phyloP scores from a whole-genome alignment of 2,113 vertebrate genomes.

The Phoenicopterus ruber region DNA sequence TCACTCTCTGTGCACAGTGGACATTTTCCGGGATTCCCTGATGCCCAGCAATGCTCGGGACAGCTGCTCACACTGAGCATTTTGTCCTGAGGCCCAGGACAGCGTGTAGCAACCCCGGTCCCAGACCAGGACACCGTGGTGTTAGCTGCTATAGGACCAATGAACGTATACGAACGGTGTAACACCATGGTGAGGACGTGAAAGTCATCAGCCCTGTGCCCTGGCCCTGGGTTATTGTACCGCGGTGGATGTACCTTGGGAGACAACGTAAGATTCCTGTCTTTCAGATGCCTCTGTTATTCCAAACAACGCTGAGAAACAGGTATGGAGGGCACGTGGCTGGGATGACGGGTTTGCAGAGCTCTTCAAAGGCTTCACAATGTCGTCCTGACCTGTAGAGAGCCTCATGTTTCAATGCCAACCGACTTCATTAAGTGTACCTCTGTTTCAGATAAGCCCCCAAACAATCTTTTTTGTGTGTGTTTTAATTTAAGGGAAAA shows the following conservation, averaged over 20 bases:
- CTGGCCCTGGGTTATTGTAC: background rate
- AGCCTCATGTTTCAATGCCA: background rate
- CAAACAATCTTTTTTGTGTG: background rate
- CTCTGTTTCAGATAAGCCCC: background rate
- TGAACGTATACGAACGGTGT: background rate
- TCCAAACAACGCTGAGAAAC: background rate
- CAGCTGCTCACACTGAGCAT: background rate
- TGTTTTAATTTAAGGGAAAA: conserved; percentile 16
- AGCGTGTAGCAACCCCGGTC: rapidly evolving
- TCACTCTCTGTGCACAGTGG: background rate
- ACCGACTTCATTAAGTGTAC: background rate
- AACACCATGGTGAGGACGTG: rapidly evolving
- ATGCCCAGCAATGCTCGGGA: background rate
- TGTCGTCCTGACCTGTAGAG: background rate
- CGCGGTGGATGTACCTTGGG: background rate
- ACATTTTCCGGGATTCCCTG: background rate
- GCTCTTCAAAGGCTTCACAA: background rate
- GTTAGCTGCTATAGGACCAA: background rate
- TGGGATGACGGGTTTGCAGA: background rate
- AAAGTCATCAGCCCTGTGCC: background rate
- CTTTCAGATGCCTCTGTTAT: background rate
- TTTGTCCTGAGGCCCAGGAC: background rate
- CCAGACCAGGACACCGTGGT: background rate
- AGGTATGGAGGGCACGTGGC: background rate
- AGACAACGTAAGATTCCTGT: background rate